Evolutionary conservation across 2,888 invertebrate species (phyloP).

Genomic region (Invenusta paracnida): DNA sequence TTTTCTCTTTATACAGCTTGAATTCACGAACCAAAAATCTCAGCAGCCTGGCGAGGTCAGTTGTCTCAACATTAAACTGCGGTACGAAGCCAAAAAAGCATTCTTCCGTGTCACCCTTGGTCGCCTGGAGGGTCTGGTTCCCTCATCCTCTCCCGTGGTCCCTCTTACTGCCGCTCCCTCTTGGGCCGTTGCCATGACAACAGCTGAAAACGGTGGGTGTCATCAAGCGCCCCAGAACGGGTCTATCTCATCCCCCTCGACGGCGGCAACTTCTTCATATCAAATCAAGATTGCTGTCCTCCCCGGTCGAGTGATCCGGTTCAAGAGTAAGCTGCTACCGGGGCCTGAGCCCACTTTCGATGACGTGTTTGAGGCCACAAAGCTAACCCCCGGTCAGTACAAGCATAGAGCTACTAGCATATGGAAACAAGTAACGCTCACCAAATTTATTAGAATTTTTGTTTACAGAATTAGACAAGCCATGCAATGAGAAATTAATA

Average conservation of each 20-base stretch:
- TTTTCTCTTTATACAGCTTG: not conserved
- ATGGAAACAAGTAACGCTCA: too few species aligned
- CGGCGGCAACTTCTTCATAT: not conserved
- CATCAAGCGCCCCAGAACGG: not conserved
- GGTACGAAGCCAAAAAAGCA: not conserved
- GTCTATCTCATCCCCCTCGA: not conserved
- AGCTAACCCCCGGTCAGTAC: not conserved
- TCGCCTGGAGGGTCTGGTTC: not conserved
- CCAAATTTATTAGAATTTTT: too few species aligned
- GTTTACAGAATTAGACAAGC: too few species aligned
- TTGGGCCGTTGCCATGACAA: too few species aligned
- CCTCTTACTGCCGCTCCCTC: too few species aligned
- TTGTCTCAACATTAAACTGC: not conserved
- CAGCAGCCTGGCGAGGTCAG: not conserved
- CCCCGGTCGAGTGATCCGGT: not conserved
- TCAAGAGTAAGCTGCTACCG: not conserved
- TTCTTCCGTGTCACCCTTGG: not conserved
- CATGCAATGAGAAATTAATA: too few species aligned
- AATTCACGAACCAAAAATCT: not conserved
- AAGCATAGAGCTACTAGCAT: too few species aligned
- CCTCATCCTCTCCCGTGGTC: not conserved
- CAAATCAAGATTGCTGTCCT: not conserved
- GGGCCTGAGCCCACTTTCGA: not conserved
- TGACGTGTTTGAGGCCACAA: conserved; percentile 1
- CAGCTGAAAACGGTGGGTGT: too few species aligned